Evolutionary conservation across 2,888 invertebrate genomes (phyloP), one percentile per base, ranked within the genome.

Genomic region (Orthosia gothica): DNA sequence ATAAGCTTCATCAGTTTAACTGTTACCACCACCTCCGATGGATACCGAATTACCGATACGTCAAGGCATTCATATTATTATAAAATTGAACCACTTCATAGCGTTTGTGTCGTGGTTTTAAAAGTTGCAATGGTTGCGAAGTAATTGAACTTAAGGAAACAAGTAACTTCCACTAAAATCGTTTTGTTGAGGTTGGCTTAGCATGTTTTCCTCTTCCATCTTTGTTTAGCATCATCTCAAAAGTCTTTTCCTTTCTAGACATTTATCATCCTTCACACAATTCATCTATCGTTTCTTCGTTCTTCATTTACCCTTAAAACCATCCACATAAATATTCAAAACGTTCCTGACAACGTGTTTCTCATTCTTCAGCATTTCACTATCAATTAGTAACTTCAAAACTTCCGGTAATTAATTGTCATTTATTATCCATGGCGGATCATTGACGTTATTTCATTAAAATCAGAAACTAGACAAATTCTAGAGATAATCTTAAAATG

Each of bases 1-100:
- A 57, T 47, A 68, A 57, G 65, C 26, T 66, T 11, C 57, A 66
- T 62, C n/a, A 57, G 57, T 47, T 80, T 77, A 40, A 75, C 81
- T 23, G 75, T 75, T 75, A 67, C 12, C 20, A 18, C 5, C 13
- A 52, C 67, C 47, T 20, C n/a, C 15, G 18, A n/a, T 58, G 57
- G 47, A 4, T 20, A 9, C 32, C n/a, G 40, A 16, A 40, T 4
- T 20, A 9, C 32, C n/a, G 40, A 16, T 40, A 71, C 58, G 55
- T 66, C 18, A 57, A 62, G 45, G 64, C 61, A 70, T 70, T 64
- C 5, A 12, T 68, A 55, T 40, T 55, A 54, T 54, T 15, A 57
- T 47, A 62, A 49, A 49, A 55, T 57, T 61, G 55, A 63, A 52
- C 11, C 18, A 32, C 47, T 66, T 55, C 9, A 45, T 20, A 66